phyloP scores from a whole-genome alignment of 2,888 invertebrate species.

The Sinotaia quadrata region DNA sequence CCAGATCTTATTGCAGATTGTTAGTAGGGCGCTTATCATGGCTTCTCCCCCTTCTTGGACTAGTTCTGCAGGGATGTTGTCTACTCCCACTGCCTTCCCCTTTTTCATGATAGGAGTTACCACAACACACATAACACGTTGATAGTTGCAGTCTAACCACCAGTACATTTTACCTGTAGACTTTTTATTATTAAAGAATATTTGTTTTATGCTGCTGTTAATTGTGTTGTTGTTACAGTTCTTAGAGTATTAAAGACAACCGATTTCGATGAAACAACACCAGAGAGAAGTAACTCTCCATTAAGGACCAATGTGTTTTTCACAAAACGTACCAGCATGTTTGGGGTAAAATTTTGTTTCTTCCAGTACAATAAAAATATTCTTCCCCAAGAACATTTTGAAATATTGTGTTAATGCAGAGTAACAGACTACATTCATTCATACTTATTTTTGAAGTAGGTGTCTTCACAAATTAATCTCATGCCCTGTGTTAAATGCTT shows the following conservation, averaged over 20 bases:
- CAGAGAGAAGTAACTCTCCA: slow-evolving; percentile 25
- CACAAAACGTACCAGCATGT: slow-evolving; percentile 24
- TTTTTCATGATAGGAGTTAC: no score
- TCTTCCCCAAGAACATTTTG: not conserved
- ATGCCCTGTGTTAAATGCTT: no score
- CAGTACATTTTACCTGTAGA: not conserved
- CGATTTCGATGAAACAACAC: slow-evolving; percentile 18
- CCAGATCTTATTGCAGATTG: no score
- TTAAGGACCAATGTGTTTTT: slow-evolving; percentile 33
- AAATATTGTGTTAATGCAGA: not conserved
- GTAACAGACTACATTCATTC: no score
- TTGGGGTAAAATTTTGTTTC: slow-evolving; percentile 26
- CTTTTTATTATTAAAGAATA: not conserved
- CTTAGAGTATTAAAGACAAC: slow-evolving; percentile 27
- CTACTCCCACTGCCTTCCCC: no score
- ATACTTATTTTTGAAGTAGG: no score
- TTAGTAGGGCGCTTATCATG: no score
- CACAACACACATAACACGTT: not conserved
- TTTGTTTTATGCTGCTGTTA: not conserved
- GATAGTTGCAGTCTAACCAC: not conserved
- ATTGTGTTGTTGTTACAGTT: slow-evolving; percentile 29
- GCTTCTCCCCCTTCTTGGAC: no score
- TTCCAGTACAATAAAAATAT: not conserved
- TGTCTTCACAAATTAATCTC: no score
- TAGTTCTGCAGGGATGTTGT: no score